These are phyloP conservation scores for Phoxinus phoxinus DNA, from an alignment of 2,113 vertebrate genomes.

Conservation along the genomic window DNA sequence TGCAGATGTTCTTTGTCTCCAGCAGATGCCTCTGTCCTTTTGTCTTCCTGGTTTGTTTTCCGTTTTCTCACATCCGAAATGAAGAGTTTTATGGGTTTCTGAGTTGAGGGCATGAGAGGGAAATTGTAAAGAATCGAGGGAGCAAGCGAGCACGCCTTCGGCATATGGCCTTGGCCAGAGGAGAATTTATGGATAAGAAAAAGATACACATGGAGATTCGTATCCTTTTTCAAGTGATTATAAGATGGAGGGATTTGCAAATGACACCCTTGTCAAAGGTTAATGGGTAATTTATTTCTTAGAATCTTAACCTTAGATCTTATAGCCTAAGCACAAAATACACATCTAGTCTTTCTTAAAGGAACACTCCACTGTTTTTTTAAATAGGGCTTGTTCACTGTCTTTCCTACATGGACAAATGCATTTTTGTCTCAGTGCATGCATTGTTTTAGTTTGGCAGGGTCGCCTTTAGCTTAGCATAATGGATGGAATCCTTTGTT, in stretches of 20 bases:
- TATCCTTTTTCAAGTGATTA: not conserved
- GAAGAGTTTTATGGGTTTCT: constrained; percentile 55
- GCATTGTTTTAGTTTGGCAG: no score
- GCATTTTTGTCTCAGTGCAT: no score
- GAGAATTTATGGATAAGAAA: constrained; percentile 42
- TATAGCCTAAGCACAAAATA: not conserved
- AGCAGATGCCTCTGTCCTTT: constrained; percentile 60
- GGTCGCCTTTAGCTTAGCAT: no score
- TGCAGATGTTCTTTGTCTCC: constrained; percentile 70
- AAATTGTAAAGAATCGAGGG: constrained; percentile 20
- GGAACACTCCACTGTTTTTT: no score
- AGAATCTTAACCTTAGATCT: not conserved
- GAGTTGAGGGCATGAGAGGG: constrained; percentile 6
- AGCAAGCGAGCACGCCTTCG: not conserved
- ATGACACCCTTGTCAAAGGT: not conserved
- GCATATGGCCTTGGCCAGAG: constrained; percentile 54
- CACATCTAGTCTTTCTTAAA: not conserved
- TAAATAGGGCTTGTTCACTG: no score
- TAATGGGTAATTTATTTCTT: not conserved
- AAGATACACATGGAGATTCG: not conserved
- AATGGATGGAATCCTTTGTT: no score
- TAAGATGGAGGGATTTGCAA: not conserved
- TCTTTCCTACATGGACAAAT: no score
- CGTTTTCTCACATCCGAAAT: constrained; percentile 30
- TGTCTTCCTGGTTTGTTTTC: constrained; percentile 3